Conservation (phyloP, 2,888 invertebrate species). For the Ophion obscuratus region DNA sequence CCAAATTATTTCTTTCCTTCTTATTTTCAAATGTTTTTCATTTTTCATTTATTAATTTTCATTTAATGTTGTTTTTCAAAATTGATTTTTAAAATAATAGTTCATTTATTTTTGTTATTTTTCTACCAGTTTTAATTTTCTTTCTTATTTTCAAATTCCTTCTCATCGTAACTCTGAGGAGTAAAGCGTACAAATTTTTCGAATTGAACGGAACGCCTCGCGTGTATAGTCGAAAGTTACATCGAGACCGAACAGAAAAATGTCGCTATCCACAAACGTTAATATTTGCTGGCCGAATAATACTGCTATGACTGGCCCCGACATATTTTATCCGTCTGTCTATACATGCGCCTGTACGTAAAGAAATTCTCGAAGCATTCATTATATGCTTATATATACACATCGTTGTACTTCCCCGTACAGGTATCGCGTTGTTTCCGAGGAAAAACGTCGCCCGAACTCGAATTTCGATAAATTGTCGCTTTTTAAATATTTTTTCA, state of each 20-base stretch:
- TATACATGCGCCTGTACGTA: not conserved
- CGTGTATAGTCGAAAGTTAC: not conserved
- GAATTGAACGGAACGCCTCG: not conserved
- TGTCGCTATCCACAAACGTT: conserved; percentile 64
- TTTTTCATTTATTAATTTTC: too few relatives aligned
- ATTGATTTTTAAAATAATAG: not conserved
- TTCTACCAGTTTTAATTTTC: not conserved
- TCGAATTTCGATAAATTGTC: too few relatives aligned
- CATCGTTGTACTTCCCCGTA: conserved; percentile 2
- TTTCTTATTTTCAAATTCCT: too few relatives aligned
- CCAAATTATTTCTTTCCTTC: too few relatives aligned
- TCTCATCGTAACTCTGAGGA: too few relatives aligned
- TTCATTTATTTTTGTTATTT: too few relatives aligned
- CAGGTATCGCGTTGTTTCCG: not conserved
- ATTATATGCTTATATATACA: not conserved
- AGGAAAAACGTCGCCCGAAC: not conserved
- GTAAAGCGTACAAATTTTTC: too few relatives aligned
- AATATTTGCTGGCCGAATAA: conserved; percentile 78
- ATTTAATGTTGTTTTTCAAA: not conserved
- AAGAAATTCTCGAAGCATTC: conserved; percentile 7
- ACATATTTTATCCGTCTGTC: conserved; percentile 18
- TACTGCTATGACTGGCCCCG: conserved; percentile 61
- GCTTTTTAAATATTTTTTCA: not conserved
- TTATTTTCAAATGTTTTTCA: too few relatives aligned
- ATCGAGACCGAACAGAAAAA: conserved; percentile 30